These are phyloP conservation scores for Presbytis comata DNA, from an alignment of 2,797 vertebrate genomes.

Conservation along the genomic window DNA sequence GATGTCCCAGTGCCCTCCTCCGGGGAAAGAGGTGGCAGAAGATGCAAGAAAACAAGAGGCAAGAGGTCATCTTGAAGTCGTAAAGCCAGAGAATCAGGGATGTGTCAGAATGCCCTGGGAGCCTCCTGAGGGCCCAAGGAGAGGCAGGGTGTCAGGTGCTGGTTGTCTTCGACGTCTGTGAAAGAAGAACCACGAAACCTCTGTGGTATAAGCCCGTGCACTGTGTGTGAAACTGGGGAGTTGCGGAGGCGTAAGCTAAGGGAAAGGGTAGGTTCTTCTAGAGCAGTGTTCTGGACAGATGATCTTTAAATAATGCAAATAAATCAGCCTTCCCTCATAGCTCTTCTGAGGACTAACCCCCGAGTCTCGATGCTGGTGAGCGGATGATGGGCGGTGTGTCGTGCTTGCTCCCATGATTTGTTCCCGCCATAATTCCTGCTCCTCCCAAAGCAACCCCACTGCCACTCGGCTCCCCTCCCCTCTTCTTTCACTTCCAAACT, in stretches of 20 bases:
- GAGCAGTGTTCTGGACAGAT: neutral
- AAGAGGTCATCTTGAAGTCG: neutral
- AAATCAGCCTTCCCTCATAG: neutral
- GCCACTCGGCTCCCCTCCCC: neutral
- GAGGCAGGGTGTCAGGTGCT: neutral
- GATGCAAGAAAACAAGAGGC: neutral
- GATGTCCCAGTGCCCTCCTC: neutral
- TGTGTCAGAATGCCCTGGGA: neutral
- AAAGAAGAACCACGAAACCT: neutral
- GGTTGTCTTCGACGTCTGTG: neutral
- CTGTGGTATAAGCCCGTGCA: neutral
- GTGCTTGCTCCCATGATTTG: neutral
- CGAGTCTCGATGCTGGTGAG: neutral
- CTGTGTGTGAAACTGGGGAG: neutral
- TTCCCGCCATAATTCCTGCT: neutral
- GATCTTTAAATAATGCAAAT: neutral
- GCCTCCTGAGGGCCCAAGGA: neutral
- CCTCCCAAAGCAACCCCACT: neutral
- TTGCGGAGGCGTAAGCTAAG: neutral
- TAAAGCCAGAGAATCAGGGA: neutral
- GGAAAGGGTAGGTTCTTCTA: neutral
- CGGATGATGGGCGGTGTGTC: neutral
- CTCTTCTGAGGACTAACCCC: neutral
- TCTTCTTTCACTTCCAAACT: neutral
- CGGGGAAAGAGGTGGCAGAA: neutral